Evolutionary conservation across 2,888 invertebrate genomes (phyloP), one percentile per base, ranked within the genome.

Genomic region (Meghimatium bilineatum): DNA sequence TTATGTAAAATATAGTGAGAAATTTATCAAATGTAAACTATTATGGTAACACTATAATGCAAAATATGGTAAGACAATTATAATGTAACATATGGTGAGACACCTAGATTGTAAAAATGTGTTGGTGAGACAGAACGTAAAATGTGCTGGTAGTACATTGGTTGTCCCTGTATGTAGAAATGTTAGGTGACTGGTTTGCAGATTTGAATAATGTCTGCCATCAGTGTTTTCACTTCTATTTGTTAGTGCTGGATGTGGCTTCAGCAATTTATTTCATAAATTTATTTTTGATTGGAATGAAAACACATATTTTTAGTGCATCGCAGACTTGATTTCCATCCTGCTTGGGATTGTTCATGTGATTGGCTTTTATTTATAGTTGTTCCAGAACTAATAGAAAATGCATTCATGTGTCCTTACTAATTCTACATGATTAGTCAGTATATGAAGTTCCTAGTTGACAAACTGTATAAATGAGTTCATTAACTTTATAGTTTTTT

Each of bases 321-420:
- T 36, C 38, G 76, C 52, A 74, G 78, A 78, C 78, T 78, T 52
- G 38, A 78, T 78, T 78, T 78, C 78, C 78, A 78, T 78, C 78
- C 78, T 66, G 78, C n/a, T 67, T 78, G 49, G 17, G 38, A 49
- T 67, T 67, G 32, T 78, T 78, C 49, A 38, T 67, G 14, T 67
- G 66, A 63, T 78, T 32, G 78, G 38, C 78, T 78, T 78, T 78
- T 44, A 78, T 78, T n/a, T 78, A 67, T 44, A 23, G 52, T 49
- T 74, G 17, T 74, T 20, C 14, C 5, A 74, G 17, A 74, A 52
- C 14, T 29, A 49, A 8, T n/a, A 26, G 29, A 29, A 74, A 17
- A 49, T 49, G n/a, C n/a, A 36, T 36, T 38, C 1, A 38, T 38
- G 26, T 38, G 5, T 38, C 8, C 38, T 71, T 1, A 26, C n/a